phyloP scores from a whole-genome alignment of 2,888 invertebrate species.

The Polia nebulosa region DNA sequence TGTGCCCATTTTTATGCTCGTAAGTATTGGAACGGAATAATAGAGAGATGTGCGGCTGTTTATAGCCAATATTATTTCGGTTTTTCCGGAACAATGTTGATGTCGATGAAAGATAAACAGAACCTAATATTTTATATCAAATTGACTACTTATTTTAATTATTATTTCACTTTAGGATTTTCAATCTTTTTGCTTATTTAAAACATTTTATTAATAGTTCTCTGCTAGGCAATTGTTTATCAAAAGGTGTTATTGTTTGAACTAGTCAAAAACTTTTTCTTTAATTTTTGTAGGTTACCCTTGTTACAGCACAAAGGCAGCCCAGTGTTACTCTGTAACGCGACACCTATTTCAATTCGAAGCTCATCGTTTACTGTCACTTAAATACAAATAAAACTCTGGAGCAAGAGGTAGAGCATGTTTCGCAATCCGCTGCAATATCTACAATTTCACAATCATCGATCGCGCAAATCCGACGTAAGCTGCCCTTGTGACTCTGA shows the following conservation, averaged over 20 bases:
- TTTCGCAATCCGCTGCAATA: constrained; percentile 68
- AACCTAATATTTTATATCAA: background rate
- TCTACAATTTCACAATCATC: constrained; percentile 77
- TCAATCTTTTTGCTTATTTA: background rate
- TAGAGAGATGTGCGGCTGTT: constrained; percentile 68
- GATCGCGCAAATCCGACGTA: constrained; percentile 84
- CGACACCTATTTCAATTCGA: background rate
- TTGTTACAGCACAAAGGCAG: background rate
- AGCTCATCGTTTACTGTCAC: constrained; percentile 3
- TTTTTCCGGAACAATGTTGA: constrained; percentile 20
- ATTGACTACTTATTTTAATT: constrained; percentile 2
- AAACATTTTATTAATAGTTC: background rate
- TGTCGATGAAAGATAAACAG: constrained; percentile 14
- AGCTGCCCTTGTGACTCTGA: constrained; percentile 78
- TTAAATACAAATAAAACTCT: constrained; percentile 21
- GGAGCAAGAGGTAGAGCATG: constrained; percentile 1
- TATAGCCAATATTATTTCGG: constrained; percentile 51
- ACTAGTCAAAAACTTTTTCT: background rate
- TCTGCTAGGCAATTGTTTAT: background rate
- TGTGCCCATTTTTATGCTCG: constrained; percentile 73
- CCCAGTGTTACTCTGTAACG: background rate
- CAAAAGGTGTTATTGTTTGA: background rate
- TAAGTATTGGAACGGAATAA: constrained; percentile 73
- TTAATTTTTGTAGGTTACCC: no score
- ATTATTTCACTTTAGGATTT: background rate